Evolutionary conservation across 2,888 invertebrate species (phyloP), one percentile per base, ranked within the genome.

Genomic region (Oligia strigilis): DNA sequence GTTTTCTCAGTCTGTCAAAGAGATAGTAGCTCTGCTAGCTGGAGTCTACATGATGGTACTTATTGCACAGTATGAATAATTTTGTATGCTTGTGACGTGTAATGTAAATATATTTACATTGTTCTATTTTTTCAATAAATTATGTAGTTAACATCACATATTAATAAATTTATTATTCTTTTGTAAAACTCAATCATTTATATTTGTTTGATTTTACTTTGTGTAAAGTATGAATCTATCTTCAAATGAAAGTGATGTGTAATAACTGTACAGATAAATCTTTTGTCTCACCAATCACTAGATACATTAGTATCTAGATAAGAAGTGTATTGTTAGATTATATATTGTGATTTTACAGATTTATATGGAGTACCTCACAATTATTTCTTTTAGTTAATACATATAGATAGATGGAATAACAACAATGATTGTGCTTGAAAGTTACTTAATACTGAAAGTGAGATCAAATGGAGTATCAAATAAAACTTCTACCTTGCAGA

Each of bases 41-140:
- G 99, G 99, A 78, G 99, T 99, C 58, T 98, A 98, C 88, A 98
- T 99, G 98, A 99, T 99, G 99, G 98, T 99, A 86, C 96, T 99
- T 82, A 99, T 99, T 94, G 99, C 99, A 79, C 97, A 98, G 90
- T 97, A 97, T 95, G 97, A 97, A 91, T 97, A 86, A 78, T 75
- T 65, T 77, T 77, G 49, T 82, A 71, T 76, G 29, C 77, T 84
- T 81, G 78, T 82, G 52, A 65, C 11, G 65, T 74, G 40, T 75
- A 66, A 80, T 78, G 49, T 84, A 75, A 85, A 86, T 87, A 84
- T 81, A 82, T 81, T 85, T 82, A 83, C 80, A 75, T 78, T 76
- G 75, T 78, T 75, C 80, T 78, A 77, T 77, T 86, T 82, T 87
- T 80, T 76, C 88, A 89, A 82, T 88, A 86, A 82, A 85, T 83